Percentiles rank a stretch among this genome's conserved stretches.
Evolutionary conservation across 2,113 vertebrate species (phyloP).

Genomic region (Bujurquina vittata): DNA sequence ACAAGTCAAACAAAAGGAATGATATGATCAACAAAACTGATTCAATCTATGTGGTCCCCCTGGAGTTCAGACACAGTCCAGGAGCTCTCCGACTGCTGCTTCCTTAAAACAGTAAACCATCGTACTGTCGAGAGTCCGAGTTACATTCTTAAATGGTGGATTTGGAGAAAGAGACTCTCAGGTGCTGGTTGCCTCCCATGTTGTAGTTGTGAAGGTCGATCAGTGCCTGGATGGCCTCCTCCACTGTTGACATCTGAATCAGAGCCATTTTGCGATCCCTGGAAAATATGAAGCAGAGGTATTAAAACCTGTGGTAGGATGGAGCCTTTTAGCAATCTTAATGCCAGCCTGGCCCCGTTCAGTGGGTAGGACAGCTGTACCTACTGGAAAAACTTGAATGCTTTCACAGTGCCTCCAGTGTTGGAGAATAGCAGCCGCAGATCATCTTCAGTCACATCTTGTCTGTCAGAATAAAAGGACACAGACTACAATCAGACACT

Average conservation of each 20-base stretch:
- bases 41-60: constrained; percentile 16
- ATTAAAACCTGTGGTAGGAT: background rate
- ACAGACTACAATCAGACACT: background rate
- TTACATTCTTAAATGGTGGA: constrained; percentile 87
- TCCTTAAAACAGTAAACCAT: background rate
- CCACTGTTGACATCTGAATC: constrained; percentile 96
- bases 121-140: background rate
- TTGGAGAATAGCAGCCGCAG: constrained; percentile 94
- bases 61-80: constrained; percentile 85
- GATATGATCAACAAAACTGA: constrained; percentile 56
- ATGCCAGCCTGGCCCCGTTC: background rate
- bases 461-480: constrained; percentile 78
- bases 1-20: constrained; percentile 71
- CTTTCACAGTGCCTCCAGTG: constrained; percentile 95
- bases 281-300: constrained; percentile 27
- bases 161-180: constrained; percentile 98
- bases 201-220: constrained; percentile 99
- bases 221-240: constrained; percentile 96
- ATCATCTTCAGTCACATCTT: constrained; percentile 93
- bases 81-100: background rate
- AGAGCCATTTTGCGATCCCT: constrained; percentile 99
- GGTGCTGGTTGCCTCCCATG: constrained; percentile 96
- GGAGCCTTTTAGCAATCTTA: background rate
- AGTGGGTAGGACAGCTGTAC: constrained; percentile 64
- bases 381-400: constrained; percentile 99